Percentiles rank a stretch among this genome's conserved stretches.
Evolutionary conservation across 2,797 vertebrate genomes (phyloP).

Genomic region (Antrozous pallidus): DNA sequence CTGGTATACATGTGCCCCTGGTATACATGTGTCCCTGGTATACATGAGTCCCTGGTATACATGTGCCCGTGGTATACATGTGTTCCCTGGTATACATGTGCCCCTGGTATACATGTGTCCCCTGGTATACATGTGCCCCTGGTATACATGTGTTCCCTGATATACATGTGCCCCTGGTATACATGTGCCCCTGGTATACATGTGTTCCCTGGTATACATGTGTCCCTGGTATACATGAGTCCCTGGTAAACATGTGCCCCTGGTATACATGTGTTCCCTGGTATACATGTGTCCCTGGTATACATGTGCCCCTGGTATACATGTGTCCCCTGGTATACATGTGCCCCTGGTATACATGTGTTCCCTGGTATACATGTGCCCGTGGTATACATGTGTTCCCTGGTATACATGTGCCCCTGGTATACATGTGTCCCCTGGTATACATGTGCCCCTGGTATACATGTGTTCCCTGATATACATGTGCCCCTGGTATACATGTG

Average conservation of each 20-base stretch:
- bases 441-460: too few relatives aligned
- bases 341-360: background rate
- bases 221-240: too few relatives aligned
- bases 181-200: background rate
- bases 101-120: background rate
- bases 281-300: background rate
- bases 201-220: background rate
- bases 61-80: too few relatives aligned
- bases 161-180: too few relatives aligned
- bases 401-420: background rate
- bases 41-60: too few relatives aligned
- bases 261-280: background rate
- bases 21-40: background rate
- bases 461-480: too few relatives aligned
- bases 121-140: too few relatives aligned
- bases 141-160: background rate
- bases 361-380: background rate
- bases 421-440: background rate
- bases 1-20: too few relatives aligned
- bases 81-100: background rate
- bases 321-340: too few relatives aligned
- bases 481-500: background rate
- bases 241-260: too few relatives aligned
- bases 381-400: too few relatives aligned
- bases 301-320: too few relatives aligned